Percentiles rank a stretch among this genome's conserved stretches.
These are phyloP conservation scores for Brachypalpus laphriformis DNA, from an alignment of 2,888 invertebrate species.

Conservation along the genomic window DNA sequence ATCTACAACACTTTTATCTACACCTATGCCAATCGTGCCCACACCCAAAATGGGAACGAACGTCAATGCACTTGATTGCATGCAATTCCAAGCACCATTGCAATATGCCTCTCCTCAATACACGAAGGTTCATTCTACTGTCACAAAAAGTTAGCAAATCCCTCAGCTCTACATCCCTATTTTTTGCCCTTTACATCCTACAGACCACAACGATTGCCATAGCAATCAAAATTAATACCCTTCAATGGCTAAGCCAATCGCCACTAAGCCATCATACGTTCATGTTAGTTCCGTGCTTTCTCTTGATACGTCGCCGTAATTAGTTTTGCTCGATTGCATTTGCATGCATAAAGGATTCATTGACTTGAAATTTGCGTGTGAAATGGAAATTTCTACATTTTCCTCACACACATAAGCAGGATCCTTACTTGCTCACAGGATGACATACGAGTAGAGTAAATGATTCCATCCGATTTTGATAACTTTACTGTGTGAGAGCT, in stretches of 20 bases:
- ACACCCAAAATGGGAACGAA: neutral
- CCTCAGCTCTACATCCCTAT: neutral
- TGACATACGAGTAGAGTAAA: conserved; percentile 54
- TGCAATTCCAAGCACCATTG: neutral
- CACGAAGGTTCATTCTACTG: neutral
- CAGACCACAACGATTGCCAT: conserved; percentile 34
- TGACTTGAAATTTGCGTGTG: conserved; percentile 63
- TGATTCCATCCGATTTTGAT: conserved; percentile 47
- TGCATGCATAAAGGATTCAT: conserved; percentile 42
- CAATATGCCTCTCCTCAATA: neutral
- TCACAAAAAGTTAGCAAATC: conserved; percentile 4
- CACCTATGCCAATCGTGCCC: neutral
- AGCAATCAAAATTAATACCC: conserved; percentile 67
- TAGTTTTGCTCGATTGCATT: conserved; percentile 65
- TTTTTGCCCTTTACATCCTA: neutral
- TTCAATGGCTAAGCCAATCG: conserved; percentile 49
- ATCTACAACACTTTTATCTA: conserved; percentile 2
- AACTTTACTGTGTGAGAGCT: conserved; percentile 8
- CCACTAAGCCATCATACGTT: conserved; percentile 33
- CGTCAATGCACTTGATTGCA: conserved; percentile 25
- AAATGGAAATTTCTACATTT: conserved; percentile 41
- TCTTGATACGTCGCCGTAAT: conserved; percentile 35
- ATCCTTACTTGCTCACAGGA: conserved; percentile 30
- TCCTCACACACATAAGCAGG: neutral
- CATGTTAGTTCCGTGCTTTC: conserved; percentile 31